phyloP scores from a whole-genome alignment of 2,113 vertebrate genomes.

The Turdus rufiventris region DNA sequence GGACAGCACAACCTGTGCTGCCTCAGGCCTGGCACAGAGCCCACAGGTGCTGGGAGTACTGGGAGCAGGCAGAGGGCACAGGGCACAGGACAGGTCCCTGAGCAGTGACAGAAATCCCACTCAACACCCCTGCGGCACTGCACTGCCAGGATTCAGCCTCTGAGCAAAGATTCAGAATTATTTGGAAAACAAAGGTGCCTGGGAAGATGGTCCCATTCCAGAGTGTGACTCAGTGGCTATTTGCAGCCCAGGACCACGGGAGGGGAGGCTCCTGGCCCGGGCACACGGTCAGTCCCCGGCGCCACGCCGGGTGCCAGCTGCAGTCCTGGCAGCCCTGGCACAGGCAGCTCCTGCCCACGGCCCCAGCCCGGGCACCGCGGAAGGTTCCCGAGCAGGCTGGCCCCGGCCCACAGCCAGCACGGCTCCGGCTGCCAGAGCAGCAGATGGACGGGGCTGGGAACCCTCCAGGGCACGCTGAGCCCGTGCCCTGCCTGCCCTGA shows the following conservation, averaged over 20 bases:
- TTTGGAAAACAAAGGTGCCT: rapidly evolving
- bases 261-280: conserved; percentile 8
- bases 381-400: neutral
- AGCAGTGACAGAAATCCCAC: neutral
- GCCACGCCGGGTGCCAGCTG: neutral
- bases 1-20: neutral
- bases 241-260: neutral
- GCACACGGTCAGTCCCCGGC: neutral
- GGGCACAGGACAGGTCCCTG: too few species aligned
- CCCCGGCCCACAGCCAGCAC: neutral
- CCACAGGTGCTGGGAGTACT: rapidly evolving
- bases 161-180: neutral
- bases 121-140: rapidly evolving
- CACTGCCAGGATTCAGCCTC: rapidly evolving
- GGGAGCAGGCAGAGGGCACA: neutral
- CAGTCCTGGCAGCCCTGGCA: neutral
- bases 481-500: neutral
- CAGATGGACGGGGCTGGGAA: conserved; percentile 31
- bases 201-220: neutral
- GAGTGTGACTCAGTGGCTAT: neutral
- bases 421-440: neutral
- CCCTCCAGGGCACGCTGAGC: neutral
- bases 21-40: rapidly evolving
- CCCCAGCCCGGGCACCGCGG: neutral
- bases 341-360: neutral